Evolutionary conservation across 2,113 vertebrate species (phyloP).

Genomic region (Hemiprocne comata): DNA sequence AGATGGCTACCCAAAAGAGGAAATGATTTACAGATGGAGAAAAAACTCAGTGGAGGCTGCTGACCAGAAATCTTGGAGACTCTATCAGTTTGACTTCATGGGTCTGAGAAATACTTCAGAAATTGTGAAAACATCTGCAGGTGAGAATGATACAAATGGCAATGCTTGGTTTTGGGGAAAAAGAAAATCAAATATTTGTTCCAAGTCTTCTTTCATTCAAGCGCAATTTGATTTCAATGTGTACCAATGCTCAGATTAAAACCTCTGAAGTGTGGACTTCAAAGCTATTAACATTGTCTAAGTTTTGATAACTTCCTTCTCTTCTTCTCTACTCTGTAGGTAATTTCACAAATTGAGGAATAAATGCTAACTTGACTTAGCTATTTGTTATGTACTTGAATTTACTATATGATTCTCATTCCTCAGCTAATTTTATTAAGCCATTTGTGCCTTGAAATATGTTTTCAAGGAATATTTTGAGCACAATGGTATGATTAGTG

Average conservation of each 20-base stretch:
- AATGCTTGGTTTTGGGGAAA: not conserved
- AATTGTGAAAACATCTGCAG: conserved; percentile 89
- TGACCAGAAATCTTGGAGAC: conserved; percentile 95
- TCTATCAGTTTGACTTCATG: conserved; percentile 98
- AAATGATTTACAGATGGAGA: conserved; percentile 97
- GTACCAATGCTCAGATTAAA: not conserved
- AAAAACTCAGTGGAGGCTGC: conserved; percentile 94
- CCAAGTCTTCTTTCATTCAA: not conserved
- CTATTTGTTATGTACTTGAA: not conserved
- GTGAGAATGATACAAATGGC: conserved; percentile 69
- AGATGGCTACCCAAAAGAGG: conserved; percentile 96
- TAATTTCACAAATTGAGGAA: not conserved
- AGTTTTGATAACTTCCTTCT: not conserved
- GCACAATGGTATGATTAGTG: not conserved
- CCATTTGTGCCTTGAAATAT: not conserved
- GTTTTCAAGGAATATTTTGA: not conserved
- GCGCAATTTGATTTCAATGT: not conserved
- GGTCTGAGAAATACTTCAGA: conserved; percentile 93
- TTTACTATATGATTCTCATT: not conserved
- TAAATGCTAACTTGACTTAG: not conserved
- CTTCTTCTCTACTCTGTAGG: not conserved
- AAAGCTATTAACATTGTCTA: not conserved
- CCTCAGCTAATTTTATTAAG: not conserved
- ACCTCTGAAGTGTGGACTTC: not conserved
- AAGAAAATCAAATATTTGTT: not conserved